Conservation (phyloP, 2,113 vertebrate genomes). For the Pterocles orientalis region DNA sequence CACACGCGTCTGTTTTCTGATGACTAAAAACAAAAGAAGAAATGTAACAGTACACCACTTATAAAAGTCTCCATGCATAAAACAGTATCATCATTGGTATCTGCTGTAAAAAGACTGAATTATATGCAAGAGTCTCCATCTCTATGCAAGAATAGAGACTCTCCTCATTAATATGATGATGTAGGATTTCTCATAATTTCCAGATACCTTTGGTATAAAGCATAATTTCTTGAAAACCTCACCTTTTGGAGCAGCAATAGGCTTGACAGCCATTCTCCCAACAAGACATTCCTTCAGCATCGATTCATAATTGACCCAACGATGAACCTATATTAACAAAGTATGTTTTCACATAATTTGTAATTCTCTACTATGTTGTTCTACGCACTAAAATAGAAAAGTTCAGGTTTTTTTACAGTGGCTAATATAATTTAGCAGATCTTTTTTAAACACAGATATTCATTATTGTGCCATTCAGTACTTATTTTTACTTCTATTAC, state of each 20-base stretch:
- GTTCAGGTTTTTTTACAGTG: not conserved
- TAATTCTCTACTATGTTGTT: not conserved
- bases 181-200: not conserved
- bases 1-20: not conserved
- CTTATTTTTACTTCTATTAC: not conserved
- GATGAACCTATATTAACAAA: slow-evolving; percentile 84
- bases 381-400: not conserved
- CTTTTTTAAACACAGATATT: not conserved
- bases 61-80: not conserved
- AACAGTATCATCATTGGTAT: not conserved
- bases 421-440: not conserved
- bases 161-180: not conserved
- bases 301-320: slow-evolving; percentile 98
- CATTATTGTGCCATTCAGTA: not conserved
- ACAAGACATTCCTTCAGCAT: slow-evolving; percentile 97
- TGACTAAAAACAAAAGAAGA: not conserved
- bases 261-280: slow-evolving; percentile 88
- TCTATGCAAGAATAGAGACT: not conserved
- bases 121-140: not conserved
- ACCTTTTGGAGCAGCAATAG: slow-evolving; percentile 81
- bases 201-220: not conserved
- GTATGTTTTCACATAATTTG: not conserved
- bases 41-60: not conserved
- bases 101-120: not conserved
- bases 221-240: not conserved